Evolutionary conservation across 1,140 invertebrate genomes (phyloP), one percentile per base, ranked within the genome.

Genomic region (Hestina assimilis): DNA sequence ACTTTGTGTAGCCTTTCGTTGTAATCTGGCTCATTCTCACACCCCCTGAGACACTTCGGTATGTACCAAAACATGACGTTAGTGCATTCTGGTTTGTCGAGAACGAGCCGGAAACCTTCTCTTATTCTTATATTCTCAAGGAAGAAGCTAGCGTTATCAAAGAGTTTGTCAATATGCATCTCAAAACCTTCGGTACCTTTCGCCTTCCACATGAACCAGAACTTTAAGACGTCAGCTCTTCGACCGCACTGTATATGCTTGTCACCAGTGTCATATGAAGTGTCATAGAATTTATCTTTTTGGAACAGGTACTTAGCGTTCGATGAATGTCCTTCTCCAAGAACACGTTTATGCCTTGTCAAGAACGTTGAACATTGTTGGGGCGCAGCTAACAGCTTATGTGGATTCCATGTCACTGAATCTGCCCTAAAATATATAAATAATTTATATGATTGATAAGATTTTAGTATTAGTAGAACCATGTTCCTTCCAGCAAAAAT

Each of bases 171-270:
- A 8, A 97, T 90, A 75, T 97, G 96, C 19, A 91, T 90, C 63
- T 95, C 93, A 33, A 97, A 91, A 0, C 96, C 96, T 11, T 88
- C 79, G 0, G 92, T 94, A n/a, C 96, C 96, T 90, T 97, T 98
- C 0, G 96, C 96, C 72, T 97, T 96, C 98, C 97, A 99, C 96
- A 98, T 98, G 64, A 97, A 94, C 97, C 97, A 99, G 71, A 99
- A 96, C 80, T 99, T 99, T 35, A 98, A 91, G 1, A 98, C 95
- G 74, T 99, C 97, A 7, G 96, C 97, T 57, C 96, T 91, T n/a
- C 97, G 90, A 0, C 97, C 97, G 74, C 97, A 98, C 75, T 93
- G 92, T 12, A 99, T 93, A 59, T 98, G 95, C 75, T 98, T 99
- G 78, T 99, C 97, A 0, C 98, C 97, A 0, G 94, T 96, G 72